These are phyloP conservation scores for Cinara cedri DNA, from an alignment of 2,888 invertebrate species.

Conservation along the genomic window DNA sequence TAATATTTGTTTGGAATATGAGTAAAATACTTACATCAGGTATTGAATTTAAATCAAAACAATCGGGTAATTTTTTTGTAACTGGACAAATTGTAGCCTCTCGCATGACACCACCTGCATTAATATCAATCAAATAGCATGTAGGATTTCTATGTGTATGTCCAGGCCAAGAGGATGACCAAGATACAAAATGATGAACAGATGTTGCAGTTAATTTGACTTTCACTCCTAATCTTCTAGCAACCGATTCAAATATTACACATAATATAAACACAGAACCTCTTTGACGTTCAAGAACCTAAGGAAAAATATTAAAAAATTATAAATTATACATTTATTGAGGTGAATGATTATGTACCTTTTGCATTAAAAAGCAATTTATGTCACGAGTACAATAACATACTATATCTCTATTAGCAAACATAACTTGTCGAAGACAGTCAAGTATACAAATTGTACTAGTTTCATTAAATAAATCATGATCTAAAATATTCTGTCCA, in stretches of 20 bases:
- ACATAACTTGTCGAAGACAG: conserved; percentile 7
- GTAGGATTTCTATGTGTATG: background rate
- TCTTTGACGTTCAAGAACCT: conserved; percentile 32
- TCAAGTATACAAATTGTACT: conserved; percentile 19
- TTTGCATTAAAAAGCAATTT: conserved; percentile 31
- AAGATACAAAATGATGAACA: conserved; percentile 44
- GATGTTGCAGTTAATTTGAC: conserved; percentile 40
- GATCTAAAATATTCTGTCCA: conserved; percentile 16
- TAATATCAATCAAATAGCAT: conserved; percentile 38
- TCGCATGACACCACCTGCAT: conserved; percentile 11
- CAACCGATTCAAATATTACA: conserved; percentile 42
- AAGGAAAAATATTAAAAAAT: conserved; percentile 6
- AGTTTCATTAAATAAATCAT: conserved; percentile 38
- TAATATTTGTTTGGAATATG: background rate
- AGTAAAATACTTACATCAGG: conserved; percentile 21
- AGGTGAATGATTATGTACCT: background rate
- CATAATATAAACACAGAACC: conserved; percentile 37
- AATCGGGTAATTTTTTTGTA: conserved; percentile 32
- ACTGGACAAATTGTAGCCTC: conserved; percentile 42
- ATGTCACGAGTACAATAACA: conserved; percentile 34
- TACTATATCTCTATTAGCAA: background rate
- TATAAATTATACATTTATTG: background rate
- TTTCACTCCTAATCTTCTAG: conserved; percentile 46
- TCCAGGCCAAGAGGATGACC: conserved; percentile 49
- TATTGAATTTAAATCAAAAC: conserved; percentile 14